These are phyloP conservation scores for Agrypnus murinus DNA, from an alignment of 2,888 invertebrate species.

Conservation along the genomic window DNA sequence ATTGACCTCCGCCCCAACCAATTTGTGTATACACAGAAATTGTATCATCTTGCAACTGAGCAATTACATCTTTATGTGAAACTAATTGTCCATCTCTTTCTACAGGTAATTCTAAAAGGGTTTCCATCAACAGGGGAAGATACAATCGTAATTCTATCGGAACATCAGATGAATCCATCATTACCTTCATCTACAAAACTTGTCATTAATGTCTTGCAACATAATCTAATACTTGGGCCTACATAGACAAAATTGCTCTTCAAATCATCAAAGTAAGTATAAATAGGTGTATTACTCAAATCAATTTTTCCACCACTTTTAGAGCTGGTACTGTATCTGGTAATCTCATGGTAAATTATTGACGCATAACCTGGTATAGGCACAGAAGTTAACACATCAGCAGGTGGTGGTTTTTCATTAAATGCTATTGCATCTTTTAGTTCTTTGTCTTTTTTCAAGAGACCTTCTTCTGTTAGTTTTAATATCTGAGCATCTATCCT, in stretches of 20 bases:
- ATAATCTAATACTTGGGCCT: too few species aligned
- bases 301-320: constrained; percentile 73
- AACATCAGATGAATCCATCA: constrained; percentile 81
- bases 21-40: constrained; percentile 77
- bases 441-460: constrained; percentile 76
- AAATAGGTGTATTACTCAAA: constrained; percentile 80
- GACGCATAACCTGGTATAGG: constrained; percentile 84
- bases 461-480: constrained; percentile 80
- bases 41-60: constrained; percentile 84
- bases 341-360: constrained; percentile 80
- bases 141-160: constrained; percentile 78
- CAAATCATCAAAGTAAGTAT: constrained; percentile 85
- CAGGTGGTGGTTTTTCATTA: constrained; percentile 85
- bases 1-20: constrained; percentile 79
- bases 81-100: constrained; percentile 75
- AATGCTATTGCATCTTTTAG: constrained; percentile 81
- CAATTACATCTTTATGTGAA: constrained; percentile 83
- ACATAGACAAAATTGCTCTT: constrained; percentile 91
- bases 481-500: constrained; percentile 80
- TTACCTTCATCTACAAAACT: constrained; percentile 79
- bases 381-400: constrained; percentile 81
- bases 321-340: constrained; percentile 70
- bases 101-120: constrained; percentile 85
- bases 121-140: constrained; percentile 83
- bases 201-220: too few species aligned